Conservation (phyloP, 2,113 vertebrate species). For the Lepus europaeus region DNA sequence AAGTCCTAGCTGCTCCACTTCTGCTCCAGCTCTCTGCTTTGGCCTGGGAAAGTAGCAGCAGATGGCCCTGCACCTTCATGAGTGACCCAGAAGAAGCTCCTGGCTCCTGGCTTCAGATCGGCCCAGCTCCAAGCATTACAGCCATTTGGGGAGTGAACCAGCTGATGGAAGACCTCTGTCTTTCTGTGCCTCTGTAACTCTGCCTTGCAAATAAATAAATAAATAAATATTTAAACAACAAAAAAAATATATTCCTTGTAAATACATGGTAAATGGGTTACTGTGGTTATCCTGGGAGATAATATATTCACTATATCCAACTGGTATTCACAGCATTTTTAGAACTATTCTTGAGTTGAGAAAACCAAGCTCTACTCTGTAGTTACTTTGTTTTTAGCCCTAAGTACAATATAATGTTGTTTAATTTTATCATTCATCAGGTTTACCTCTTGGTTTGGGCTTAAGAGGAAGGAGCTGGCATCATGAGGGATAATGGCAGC, state of each 20-base stretch:
- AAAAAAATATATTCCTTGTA: neutral
- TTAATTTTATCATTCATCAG: neutral
- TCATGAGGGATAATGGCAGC: neutral
- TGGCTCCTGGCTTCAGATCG: too few species aligned
- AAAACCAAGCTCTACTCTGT: neutral
- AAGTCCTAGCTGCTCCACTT: too few species aligned
- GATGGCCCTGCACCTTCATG: too few species aligned
- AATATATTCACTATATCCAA: neutral
- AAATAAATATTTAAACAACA: too few species aligned
- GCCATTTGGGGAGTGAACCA: too few species aligned
- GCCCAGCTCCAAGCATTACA: too few species aligned
- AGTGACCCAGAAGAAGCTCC: too few species aligned
- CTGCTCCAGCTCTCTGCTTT: too few species aligned
- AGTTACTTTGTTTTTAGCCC: conserved; percentile 13
- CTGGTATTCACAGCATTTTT: neutral
- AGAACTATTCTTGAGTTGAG: neutral
- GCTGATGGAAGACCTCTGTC: too few species aligned
- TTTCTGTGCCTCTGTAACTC: too few species aligned
- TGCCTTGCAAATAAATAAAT: too few species aligned
- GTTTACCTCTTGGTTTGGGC: neutral
- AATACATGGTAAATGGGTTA: neutral
- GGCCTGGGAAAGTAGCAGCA: too few species aligned
- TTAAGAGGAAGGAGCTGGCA: neutral
- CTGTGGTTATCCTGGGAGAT: neutral
- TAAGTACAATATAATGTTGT: neutral